Evolutionary conservation across 2,113 vertebrate species (phyloP).

Genomic region (Eudyptes chrysolophus): DNA sequence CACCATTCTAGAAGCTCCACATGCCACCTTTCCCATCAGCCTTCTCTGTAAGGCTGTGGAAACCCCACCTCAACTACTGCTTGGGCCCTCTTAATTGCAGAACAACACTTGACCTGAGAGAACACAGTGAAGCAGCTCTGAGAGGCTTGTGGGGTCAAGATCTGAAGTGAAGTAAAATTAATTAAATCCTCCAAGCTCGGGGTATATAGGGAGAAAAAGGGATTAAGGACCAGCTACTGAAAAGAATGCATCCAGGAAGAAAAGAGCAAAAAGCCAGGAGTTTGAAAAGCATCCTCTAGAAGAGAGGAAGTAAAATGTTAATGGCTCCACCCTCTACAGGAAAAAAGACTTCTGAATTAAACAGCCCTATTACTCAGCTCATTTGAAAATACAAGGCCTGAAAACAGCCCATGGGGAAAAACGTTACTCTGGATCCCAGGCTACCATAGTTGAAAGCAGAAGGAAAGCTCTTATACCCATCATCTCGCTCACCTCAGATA

Average conservation of each 20-base stretch:
- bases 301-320: not conserved
- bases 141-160: not conserved
- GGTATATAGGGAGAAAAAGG: not conserved
- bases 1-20: not conserved
- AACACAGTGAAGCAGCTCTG: not conserved
- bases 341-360: not conserved
- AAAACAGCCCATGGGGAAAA: not conserved
- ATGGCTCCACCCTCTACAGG: not conserved
- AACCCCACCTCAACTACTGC: not conserved
- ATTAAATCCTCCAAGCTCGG: not conserved
- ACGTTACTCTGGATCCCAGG: not conserved
- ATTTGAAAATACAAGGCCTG: not conserved
- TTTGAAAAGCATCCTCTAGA: not conserved
- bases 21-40: not conserved
- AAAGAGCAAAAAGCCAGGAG: not conserved
- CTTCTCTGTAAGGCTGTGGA: not conserved
- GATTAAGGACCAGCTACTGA: not conserved
- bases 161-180: not conserved
- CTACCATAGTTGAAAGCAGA: not conserved
- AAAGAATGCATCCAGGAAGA: not conserved
- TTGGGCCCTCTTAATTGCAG: not conserved
- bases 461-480: not conserved
- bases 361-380: not conserved
- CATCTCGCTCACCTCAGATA: slow-evolving; percentile 28
- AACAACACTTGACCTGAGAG: not conserved